Conservation (phyloP, 2,888 invertebrate species). For the Hydrotaea cyrtoneurina region DNA sequence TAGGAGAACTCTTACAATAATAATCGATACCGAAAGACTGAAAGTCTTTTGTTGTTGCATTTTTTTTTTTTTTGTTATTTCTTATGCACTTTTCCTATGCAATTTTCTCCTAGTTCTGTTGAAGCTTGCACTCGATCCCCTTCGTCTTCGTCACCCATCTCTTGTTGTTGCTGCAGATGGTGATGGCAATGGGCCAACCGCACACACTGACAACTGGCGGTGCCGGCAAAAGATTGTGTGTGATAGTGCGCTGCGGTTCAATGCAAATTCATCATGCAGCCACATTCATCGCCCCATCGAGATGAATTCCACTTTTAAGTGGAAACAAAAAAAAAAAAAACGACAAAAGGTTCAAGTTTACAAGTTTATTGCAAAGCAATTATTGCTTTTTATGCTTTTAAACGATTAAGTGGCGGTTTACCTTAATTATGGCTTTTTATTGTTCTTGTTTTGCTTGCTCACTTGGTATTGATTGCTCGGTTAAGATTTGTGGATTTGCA, state of each 20-base stretch:
- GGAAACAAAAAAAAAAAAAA: slow-evolving; percentile 10
- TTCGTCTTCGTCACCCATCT: no score
- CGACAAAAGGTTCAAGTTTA: slow-evolving; percentile 33
- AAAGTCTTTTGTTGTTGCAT: slow-evolving; percentile 60
- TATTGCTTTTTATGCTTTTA: slow-evolving; percentile 9
- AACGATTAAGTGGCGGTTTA: slow-evolving; percentile 25
- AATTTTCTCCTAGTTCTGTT: slow-evolving; percentile 23
- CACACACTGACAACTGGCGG: neutral
- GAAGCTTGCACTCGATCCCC: slow-evolving; percentile 42
- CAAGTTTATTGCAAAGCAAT: slow-evolving; percentile 1
- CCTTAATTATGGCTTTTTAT: slow-evolving; percentile 8
- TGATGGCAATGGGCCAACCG: slow-evolving; percentile 7
- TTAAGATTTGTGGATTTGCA: slow-evolving; percentile 1
- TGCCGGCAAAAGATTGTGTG: slow-evolving; percentile 20
- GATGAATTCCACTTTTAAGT: slow-evolving; percentile 16
- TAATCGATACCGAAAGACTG: neutral
- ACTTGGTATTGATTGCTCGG: neutral
- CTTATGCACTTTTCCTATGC: slow-evolving; percentile 15
- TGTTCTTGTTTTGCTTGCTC: neutral
- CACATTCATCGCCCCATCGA: neutral
- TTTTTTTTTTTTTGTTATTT: slow-evolving; percentile 40
- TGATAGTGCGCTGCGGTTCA: neutral
- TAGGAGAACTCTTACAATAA: neutral
- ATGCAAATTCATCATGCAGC: neutral
- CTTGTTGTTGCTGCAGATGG: neutral